Base-by-base conservation (phyloP, 2,113 vertebrate genomes). In the Monopterus albus region DNA sequence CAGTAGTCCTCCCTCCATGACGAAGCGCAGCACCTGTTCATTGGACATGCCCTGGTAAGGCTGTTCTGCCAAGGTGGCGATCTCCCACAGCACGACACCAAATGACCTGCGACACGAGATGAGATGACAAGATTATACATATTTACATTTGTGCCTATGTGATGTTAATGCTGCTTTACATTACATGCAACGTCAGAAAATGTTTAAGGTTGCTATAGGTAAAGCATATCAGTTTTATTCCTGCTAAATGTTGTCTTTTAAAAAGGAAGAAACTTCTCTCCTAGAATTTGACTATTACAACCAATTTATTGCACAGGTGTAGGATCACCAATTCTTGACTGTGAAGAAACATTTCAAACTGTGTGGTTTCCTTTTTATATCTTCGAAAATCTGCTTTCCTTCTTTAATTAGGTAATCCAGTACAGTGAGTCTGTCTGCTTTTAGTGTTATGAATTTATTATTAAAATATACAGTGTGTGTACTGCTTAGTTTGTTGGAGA, bases 21-120 rank as follows among this genome's bases (percentile, higher is more conserved):
- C 98, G 0, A 99, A 99, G 73, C 97, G 97, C 56, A 99, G 95
- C 72, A 99, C 98, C 88, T 99, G 97, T 67, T 99, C 98, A 1
- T 99, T 99, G 91, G 98, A 98, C 95, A 99, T 94, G 78, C 98
- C 98, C 87, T 99, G 98, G 91, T 99, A 99, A 0, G 98, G 98
- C 87, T 99, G 98, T 79, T 99, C 98, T 0, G 97, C 95, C 57
- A 99, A 87, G 0, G 98, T 98, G 46, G 97, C 95, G 0, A 99
- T 98, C 90, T 99, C 97, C 97, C 98, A 99, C 36, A 99, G 92
- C 25, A 99, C 98, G 0, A 99, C 98, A 0, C 98, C 97, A 0
- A 99, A 99, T 26, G 98, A 99, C 98, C 97, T 99, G 59, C 1
- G 35, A 49, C 43, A 6, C 59, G 50, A 28, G 38, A 80, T 23